Base-by-base conservation (phyloP, 2,797 vertebrate genomes). In the Brotogeris chrysoptera region DNA sequence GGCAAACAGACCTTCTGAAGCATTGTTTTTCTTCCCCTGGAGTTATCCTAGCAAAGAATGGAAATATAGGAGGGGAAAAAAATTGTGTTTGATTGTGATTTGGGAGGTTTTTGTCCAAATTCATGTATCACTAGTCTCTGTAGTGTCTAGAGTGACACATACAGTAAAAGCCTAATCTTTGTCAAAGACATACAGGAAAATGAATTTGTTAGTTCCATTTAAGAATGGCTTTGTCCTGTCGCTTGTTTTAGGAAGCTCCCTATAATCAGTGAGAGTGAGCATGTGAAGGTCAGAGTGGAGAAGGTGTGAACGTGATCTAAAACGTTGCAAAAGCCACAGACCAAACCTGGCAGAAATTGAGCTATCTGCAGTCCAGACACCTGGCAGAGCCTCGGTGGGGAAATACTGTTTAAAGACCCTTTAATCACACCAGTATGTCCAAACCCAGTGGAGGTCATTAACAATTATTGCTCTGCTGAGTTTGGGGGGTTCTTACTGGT, bases 21-120 rank as follows among this genome's bases (percentile, higher is more conserved):
- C 24, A 21, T 6, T 47, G 16, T 0, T 76, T 63, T 81, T 55
- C 16, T 80, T 78, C 55, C 50, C 12, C 38, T 47, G 25, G 30
- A 6, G 13, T 64, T 86, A 44, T 65, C 19, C 49, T 66, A 59
- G 9, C 23, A 65, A 16, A 84, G 21, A 83, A 65, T 14, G 3
- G 60, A 63, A 17, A 32, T n/a, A 28, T 0, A 25, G 0, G 11
- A 6, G 65, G 24, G n/a, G 21, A 20, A 13, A 5, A 5, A 5
- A 36, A 36, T 25, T 59, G 23, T 16, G 38, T 18, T 43, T 72
- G 4, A 18, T 27, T 4, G 5, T 25, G 27, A 15, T 34, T 36
- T 32, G 34, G 34, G 21, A 4, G 15, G 4, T 10, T 10, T 20
- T 24, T 16, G 16, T 3, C 4, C 3, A 1, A 28, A 60, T 68